Conservation (phyloP, 2,888 invertebrate species). For the Nephrotoma flavescens region DNA sequence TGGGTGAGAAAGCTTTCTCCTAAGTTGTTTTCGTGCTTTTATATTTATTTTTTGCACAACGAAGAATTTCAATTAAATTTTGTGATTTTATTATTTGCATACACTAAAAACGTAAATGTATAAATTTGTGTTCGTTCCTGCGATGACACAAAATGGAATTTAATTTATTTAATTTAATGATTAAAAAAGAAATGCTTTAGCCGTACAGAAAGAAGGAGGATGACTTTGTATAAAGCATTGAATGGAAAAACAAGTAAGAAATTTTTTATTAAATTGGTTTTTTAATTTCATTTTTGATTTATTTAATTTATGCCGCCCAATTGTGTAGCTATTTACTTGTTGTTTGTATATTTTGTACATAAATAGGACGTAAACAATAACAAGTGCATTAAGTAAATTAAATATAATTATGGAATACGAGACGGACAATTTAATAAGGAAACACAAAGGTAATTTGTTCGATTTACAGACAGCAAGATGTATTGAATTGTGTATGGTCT, state of each 20-base stretch:
- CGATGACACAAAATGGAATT: background rate
- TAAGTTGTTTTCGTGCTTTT: background rate
- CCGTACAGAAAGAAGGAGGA: background rate
- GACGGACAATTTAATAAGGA: no score
- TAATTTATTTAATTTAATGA: background rate
- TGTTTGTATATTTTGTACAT: background rate
- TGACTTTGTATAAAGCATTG: background rate
- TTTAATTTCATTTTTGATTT: background rate
- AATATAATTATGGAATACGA: no score
- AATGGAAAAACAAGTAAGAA: background rate
- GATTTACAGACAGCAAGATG: no score
- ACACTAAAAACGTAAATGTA: background rate
- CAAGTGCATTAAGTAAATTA: no score
- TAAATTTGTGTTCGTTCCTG: background rate
- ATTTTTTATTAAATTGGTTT: background rate
- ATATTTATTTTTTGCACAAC: background rate
- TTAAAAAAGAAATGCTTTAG: background rate
- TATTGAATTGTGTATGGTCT: no score
- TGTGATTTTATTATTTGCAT: background rate
- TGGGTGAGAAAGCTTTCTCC: background rate
- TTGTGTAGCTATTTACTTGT: background rate
- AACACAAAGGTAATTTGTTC: no score
- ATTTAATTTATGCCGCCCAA: background rate
- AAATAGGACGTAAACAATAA: no score
- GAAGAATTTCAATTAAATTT: background rate